Percentiles rank a stretch among this genome's conserved stretches.
phyloP scores from a whole-genome alignment of 2,888 invertebrate species.

The Octonoba sinensis region DNA sequence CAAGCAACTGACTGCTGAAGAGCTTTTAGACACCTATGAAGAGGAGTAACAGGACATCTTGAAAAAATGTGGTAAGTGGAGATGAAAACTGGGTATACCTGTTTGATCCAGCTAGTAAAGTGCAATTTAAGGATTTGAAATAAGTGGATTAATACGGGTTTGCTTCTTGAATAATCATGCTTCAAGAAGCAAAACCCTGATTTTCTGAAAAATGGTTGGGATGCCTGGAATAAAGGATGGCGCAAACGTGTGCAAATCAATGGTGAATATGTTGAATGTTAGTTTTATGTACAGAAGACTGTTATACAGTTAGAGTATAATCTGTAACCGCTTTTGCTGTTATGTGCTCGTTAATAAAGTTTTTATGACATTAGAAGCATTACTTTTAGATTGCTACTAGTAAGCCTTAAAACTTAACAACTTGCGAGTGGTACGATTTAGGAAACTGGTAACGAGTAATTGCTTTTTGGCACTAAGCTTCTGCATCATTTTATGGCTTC shows the following conservation, averaged over 20 bases:
- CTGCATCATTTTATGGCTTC: no score
- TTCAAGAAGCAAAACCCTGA: slow-evolving; percentile 12
- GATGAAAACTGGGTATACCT: not conserved
- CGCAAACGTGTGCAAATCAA: not conserved
- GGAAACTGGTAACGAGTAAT: no score
- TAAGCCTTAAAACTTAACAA: no score
- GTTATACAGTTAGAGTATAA: not conserved
- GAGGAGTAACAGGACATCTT: not conserved
- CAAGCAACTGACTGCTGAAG: not conserved
- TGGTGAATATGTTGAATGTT: not conserved
- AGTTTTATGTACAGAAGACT: not conserved
- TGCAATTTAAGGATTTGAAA: not conserved
- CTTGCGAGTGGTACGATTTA: no score
- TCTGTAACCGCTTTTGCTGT: not conserved
- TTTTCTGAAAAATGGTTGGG: not conserved
- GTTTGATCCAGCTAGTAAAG: not conserved
- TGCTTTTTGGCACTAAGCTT: no score
- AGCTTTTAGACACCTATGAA: not conserved
- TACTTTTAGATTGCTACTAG: no score
- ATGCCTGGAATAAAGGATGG: not conserved
- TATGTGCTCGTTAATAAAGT: not conserved
- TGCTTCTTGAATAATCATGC: not conserved
- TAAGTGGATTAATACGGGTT: not conserved
- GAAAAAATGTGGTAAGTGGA: not conserved
- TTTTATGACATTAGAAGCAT: not conserved